Evolutionary conservation across 2,888 invertebrate species (phyloP).

Genomic region (Phengaris alcon): DNA sequence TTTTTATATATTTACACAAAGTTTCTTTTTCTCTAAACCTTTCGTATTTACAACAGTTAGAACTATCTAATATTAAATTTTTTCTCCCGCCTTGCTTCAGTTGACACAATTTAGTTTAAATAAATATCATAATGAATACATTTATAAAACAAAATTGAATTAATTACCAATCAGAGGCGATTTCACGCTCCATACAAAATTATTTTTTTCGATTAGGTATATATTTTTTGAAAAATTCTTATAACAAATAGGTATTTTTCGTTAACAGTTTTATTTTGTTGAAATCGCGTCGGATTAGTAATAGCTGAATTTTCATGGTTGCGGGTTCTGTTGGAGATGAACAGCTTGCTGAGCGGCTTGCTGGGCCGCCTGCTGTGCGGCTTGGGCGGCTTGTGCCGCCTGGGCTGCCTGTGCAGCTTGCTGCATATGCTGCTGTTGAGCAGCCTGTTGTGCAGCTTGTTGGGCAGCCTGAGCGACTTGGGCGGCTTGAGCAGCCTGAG

Average conservation of each 20-base stretch:
- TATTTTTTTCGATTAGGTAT: constrained; percentile 41
- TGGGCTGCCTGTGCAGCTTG: constrained; percentile 43
- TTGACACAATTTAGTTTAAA: constrained; percentile 25
- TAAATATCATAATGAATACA: constrained; percentile 34
- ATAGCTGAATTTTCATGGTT: constrained; percentile 90
- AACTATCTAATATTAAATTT: constrained; percentile 62
- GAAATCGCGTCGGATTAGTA: constrained; percentile 83
- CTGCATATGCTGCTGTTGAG: constrained; percentile 67
- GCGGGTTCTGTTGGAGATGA: constrained; percentile 76
- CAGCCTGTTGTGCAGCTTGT: constrained; percentile 50
- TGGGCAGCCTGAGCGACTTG: constrained; percentile 50
- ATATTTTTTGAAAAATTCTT: constrained; percentile 26
- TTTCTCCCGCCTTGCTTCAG: constrained; percentile 46
- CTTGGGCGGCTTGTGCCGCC: constrained; percentile 54
- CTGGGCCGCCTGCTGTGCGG: constrained; percentile 59
- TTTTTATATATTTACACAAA: constrained; percentile 65
- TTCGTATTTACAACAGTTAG: constrained; percentile 70
- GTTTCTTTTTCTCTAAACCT: constrained; percentile 59
- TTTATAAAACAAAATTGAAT: constrained; percentile 40
- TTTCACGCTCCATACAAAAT: constrained; percentile 57
- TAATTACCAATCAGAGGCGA: constrained; percentile 73
- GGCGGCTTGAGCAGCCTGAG: constrained; percentile 50
- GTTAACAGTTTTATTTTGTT: constrained; percentile 41
- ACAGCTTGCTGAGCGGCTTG: constrained; percentile 77
- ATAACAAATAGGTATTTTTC: constrained; percentile 23